Conservation (phyloP, 2,797 vertebrate species). For the Myiotriccus ornatus region DNA sequence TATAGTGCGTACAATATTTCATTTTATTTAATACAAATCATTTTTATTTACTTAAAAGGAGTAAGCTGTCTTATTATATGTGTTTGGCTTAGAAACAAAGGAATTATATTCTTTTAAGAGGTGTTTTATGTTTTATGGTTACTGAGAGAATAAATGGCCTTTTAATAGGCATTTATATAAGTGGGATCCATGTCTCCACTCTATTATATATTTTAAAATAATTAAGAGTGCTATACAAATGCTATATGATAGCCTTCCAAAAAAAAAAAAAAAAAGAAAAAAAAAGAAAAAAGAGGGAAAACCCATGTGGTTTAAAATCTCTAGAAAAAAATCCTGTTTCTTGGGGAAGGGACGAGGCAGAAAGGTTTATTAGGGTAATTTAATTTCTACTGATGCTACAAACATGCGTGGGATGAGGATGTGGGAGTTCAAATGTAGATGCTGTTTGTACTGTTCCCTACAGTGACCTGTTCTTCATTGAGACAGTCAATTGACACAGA, state of each 20-base stretch:
- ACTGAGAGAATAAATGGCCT: constrained; percentile 70
- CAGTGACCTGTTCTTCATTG: constrained; percentile 74
- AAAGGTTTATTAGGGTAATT: constrained; percentile 51
- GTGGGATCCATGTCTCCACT: constrained; percentile 67
- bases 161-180: constrained; percentile 72
- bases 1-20: constrained; percentile 63
- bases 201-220: constrained; percentile 70
- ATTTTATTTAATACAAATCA: constrained; percentile 72
- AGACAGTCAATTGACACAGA: constrained; percentile 72
- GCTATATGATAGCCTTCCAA: constrained; percentile 48
- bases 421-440: constrained; percentile 32
- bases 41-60: constrained; percentile 77
- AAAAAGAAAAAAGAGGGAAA: constrained; percentile 7
- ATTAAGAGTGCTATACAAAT: constrained; percentile 59
- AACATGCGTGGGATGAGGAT: constrained; percentile 8
- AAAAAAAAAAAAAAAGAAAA: neutral
- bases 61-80: constrained; percentile 65
- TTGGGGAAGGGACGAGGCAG: constrained; percentile 1
- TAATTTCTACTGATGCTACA: constrained; percentile 59
- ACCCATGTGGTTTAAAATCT: constrained; percentile 36
- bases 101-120: constrained; percentile 74
- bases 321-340: neutral
- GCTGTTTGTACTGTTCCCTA: constrained; percentile 14
- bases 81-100: constrained; percentile 77
- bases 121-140: constrained; percentile 77